Percentiles rank a stretch among this genome's conserved stretches.
phyloP scores from a whole-genome alignment of 2,797 vertebrate species.

The Trachurus trachurus region DNA sequence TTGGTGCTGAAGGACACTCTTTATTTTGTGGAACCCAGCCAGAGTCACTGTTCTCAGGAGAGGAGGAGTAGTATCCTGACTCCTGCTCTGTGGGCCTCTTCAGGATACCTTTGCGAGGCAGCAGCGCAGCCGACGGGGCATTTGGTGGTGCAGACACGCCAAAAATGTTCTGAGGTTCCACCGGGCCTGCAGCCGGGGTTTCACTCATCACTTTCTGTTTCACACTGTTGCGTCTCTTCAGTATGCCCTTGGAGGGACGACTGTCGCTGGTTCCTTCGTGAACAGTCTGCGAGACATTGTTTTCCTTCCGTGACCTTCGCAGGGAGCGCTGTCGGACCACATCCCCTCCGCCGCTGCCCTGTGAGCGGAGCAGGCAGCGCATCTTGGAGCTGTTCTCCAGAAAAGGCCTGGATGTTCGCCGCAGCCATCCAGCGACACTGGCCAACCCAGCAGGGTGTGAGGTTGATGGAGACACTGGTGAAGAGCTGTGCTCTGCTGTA shows the following conservation, averaged over 20 bases:
- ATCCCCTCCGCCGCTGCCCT: constrained; percentile 77
- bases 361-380: constrained; percentile 91
- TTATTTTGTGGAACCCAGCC: constrained; percentile 59
- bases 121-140: constrained; percentile 24
- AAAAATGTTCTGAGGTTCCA: constrained; percentile 58
- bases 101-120: constrained; percentile 94
- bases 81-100: constrained; percentile 92
- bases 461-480: constrained; percentile 29
- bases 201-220: constrained; percentile 86
- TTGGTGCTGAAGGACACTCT: constrained; percentile 56
- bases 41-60: constrained; percentile 90
- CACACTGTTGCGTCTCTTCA: constrained; percentile 90
- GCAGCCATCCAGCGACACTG: constrained; percentile 91
- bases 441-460: constrained; percentile 83
- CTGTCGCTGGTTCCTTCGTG: constrained; percentile 82
- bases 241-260: constrained; percentile 92
- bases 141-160: constrained; percentile 37
- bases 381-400: constrained; percentile 94
- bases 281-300: constrained; percentile 88
- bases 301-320: constrained; percentile 95
- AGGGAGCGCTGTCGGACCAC: constrained; percentile 93
- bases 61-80: constrained; percentile 94
- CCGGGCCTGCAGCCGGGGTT: constrained; percentile 38
- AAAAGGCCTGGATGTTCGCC: constrained; percentile 92
- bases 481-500: constrained; percentile 41